A percentile compares a stretch with the other conserved stretches of the same genome.
phyloP scores from a whole-genome alignment of 2,888 invertebrate species.

The Epiblema foenella region DNA sequence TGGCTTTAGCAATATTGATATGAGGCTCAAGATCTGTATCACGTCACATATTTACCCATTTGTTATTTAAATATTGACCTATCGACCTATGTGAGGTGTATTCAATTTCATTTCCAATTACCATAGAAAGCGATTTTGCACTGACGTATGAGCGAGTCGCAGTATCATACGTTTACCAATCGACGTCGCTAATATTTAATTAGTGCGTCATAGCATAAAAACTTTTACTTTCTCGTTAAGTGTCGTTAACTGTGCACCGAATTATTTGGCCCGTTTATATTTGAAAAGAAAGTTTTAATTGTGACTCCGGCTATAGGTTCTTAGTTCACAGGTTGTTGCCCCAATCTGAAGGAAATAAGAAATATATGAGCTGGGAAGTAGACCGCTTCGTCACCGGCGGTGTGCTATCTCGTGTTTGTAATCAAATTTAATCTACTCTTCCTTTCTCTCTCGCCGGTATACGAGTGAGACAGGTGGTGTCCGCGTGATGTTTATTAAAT shows the following conservation, averaged over 20 bases:
- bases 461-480: conserved; percentile 62
- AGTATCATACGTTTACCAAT: conserved; percentile 15
- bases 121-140: conserved; percentile 60
- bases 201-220: conserved; percentile 12
- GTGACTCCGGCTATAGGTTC: conserved; percentile 32
- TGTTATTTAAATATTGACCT: conserved; percentile 68
- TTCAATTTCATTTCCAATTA: conserved; percentile 67
- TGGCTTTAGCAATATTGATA: conserved; percentile 65
- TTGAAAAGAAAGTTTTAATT: conserved; percentile 38
- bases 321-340: conserved; percentile 64
- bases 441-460: conserved; percentile 67
- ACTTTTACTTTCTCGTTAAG: conserved; percentile 43
- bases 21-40: conserved; percentile 56
- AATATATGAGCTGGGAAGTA: conserved; percentile 71
- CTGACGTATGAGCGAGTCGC: conserved; percentile 47
- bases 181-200: conserved; percentile 33
- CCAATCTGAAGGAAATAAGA: conserved; percentile 62
- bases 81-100: conserved; percentile 59
- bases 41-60: conserved; percentile 68
- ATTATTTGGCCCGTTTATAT: conserved; percentile 30
- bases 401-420: conserved; percentile 54
- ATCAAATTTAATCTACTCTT: conserved; percentile 55
- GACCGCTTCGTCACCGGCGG: conserved; percentile 65
- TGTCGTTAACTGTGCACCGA: conserved; percentile 31
- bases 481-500: conserved; percentile 30